These are phyloP conservation scores for Agrotis clavis DNA, from an alignment of 2,888 invertebrate species.

Conservation along the genomic window DNA sequence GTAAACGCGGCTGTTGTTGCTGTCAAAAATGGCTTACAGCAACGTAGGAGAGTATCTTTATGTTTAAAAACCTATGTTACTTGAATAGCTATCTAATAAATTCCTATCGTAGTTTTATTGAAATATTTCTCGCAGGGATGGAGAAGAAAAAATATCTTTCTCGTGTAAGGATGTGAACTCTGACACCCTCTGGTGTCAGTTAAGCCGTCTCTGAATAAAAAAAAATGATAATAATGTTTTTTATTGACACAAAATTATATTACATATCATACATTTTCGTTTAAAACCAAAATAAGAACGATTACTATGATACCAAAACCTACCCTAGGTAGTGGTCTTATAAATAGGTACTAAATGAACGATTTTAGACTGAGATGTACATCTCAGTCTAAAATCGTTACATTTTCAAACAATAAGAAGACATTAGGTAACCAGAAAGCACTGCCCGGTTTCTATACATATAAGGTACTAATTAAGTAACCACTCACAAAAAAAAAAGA, in stretches of 20 bases:
- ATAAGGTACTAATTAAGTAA: neutral
- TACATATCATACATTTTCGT: too few relatives aligned
- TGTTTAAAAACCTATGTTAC: neutral
- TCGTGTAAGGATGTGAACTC: too few relatives aligned
- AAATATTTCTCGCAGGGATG: neutral
- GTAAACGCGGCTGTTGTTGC: conserved; percentile 46
- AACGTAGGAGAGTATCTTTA: neutral
- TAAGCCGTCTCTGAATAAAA: too few relatives aligned
- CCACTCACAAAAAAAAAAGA: neutral
- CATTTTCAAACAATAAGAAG: neutral
- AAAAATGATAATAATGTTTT: too few relatives aligned
- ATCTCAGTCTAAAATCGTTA: too few relatives aligned
- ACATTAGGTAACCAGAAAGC: neutral
- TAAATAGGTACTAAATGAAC: too few relatives aligned
- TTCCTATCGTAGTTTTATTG: neutral
- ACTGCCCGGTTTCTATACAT: neutral
- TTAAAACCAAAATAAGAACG: too few relatives aligned
- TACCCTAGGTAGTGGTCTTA: too few relatives aligned
- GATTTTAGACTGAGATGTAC: too few relatives aligned
- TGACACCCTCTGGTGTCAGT: too few relatives aligned
- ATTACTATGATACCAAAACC: too few relatives aligned
- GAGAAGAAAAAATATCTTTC: neutral
- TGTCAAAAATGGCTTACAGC: conserved; percentile 22
- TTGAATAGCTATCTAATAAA: neutral
- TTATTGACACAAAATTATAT: too few relatives aligned